phyloP scores from a whole-genome alignment of 2,113 vertebrate genomes.

The Protobothrops mucrosquamatus region DNA sequence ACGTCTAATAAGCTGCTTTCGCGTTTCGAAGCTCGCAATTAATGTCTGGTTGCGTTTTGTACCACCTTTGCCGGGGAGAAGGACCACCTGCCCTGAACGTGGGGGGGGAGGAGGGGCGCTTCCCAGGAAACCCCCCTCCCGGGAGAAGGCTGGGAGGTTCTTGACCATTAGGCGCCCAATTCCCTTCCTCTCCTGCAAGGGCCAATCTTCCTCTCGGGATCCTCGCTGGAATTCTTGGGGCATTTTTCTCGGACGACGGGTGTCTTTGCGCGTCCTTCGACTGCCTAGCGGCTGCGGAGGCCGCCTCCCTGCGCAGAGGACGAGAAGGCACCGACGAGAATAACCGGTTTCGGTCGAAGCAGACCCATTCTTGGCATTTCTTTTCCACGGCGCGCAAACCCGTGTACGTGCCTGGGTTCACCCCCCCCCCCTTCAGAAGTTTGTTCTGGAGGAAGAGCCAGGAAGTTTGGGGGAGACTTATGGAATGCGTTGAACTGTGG shows the following conservation, averaged over 20 bases:
- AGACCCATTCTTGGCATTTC: background rate
- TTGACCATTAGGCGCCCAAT: background rate
- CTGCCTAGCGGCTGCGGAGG: background rate
- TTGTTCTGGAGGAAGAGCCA: too few relatives aligned
- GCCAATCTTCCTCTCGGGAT: background rate
- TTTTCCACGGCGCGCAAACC: background rate
- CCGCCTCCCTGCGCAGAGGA: background rate
- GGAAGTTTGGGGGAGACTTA: too few relatives aligned
- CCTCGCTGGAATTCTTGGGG: background rate
- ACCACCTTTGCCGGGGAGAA: background rate
- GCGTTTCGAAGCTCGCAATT: background rate
- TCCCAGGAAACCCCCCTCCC: background rate
- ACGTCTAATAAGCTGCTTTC: background rate
- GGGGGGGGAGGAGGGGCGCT: too few relatives aligned
- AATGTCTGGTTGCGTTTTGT: background rate
- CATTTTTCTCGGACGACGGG: background rate
- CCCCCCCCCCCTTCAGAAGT: background rate
- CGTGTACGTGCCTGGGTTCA: background rate
- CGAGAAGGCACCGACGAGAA: background rate
- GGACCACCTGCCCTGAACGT: background rate
- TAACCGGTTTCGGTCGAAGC: background rate
- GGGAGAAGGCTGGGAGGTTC: background rate
- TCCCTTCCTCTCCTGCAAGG: background rate
- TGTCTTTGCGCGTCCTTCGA: too few relatives aligned
- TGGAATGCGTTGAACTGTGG: background rate